phyloP scores from a whole-genome alignment of 64 coral and sea anemone species.

The Pachyseris speciosa region DNA sequence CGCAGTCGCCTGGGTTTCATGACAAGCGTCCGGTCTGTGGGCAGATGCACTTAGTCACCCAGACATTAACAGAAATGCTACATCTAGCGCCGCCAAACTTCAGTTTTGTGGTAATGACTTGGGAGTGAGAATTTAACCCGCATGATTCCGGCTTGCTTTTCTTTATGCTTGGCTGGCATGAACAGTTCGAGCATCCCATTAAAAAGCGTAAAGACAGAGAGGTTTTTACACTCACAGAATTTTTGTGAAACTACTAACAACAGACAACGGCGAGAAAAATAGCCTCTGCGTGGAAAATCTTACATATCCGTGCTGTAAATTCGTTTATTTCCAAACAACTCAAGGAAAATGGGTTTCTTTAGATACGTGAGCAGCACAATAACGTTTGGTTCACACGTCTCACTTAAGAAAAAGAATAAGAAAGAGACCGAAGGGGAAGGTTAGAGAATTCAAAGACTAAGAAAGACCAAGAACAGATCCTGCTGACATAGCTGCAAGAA shows the following conservation, averaged over 20 bases:
- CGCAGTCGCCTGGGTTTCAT: not conserved
- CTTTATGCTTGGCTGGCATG: not conserved
- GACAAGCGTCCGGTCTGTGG: too few species aligned
- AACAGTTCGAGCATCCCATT: not conserved
- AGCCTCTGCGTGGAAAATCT: too few species aligned
- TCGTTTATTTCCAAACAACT: not conserved
- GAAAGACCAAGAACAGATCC: not conserved
- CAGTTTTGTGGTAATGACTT: not conserved
- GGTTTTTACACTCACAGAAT: not conserved
- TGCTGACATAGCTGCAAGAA: not conserved
- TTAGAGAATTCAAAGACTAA: not conserved
- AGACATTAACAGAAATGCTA: not conserved
- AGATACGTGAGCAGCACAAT: not conserved
- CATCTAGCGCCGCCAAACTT: not conserved
- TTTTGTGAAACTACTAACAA: not conserved
- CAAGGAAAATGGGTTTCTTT: not conserved
- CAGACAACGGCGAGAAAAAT: not conserved
- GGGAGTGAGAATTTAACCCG: not conserved
- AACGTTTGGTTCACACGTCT: too few species aligned
- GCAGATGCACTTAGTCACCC: slow-evolving; percentile 6
- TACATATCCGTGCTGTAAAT: not conserved
- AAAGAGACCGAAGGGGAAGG: not conserved
- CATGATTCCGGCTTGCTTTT: not conserved
- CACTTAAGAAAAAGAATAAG: not conserved
- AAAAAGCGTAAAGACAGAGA: not conserved